These are phyloP conservation scores for Donacobius atricapilla DNA, from an alignment of 2,113 vertebrate species.

Conservation along the genomic window DNA sequence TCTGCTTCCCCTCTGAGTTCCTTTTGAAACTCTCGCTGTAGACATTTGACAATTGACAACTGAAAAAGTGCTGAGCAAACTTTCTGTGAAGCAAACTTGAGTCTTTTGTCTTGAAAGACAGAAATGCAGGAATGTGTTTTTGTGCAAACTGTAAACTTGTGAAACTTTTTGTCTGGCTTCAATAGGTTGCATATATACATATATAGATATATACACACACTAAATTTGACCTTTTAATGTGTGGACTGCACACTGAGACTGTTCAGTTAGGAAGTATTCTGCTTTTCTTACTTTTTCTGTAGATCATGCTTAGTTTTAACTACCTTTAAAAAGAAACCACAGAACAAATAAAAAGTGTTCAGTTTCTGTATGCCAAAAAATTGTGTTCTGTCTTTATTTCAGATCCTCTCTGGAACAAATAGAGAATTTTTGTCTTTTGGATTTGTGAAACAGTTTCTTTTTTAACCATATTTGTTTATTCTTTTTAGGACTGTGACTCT, in stretches of 20 bases:
- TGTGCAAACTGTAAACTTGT: background rate
- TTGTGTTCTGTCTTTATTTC: background rate
- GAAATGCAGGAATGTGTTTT: background rate
- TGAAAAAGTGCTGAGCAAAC: background rate
- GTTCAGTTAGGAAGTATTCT: background rate
- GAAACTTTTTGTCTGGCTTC: background rate
- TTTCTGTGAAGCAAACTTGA: background rate
- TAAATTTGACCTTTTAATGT: background rate
- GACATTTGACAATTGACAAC: background rate
- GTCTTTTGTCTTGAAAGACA: no score
- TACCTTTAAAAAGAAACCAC: background rate
- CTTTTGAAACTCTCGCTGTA: background rate
- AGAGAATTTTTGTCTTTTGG: background rate
- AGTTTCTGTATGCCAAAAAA: background rate
- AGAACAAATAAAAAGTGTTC: background rate
- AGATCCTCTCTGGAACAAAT: background rate
- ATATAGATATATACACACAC: background rate
- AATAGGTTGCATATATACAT: background rate
- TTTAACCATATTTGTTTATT: background rate
- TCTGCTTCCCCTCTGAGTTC: background rate
- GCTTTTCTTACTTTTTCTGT: background rate
- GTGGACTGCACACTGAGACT: background rate
- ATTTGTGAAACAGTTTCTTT: background rate
- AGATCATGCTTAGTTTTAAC: background rate
- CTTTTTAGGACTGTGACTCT: constrained; percentile 85